These are phyloP conservation scores for Panurus biarmicus DNA, from an alignment of 2,113 vertebrate species.

Conservation along the genomic window DNA sequence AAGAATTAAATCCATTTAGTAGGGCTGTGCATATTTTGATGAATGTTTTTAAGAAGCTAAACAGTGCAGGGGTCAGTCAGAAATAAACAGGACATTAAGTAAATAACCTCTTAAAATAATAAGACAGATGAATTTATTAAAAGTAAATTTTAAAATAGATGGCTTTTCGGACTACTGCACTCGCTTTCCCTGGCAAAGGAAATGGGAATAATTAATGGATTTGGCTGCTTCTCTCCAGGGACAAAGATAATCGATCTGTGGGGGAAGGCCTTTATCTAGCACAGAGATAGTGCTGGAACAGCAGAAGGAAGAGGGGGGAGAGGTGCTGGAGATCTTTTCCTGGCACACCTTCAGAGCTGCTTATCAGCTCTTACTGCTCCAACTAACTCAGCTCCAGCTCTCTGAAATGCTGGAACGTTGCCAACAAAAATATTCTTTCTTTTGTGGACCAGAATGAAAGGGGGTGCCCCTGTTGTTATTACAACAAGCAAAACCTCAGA, in stretches of 20 bases:
- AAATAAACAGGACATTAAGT: conserved; percentile 7
- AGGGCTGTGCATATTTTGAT: neutral
- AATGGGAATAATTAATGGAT: conserved; percentile 43
- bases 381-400: neutral
- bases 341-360: conserved; percentile 25
- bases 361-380: neutral
- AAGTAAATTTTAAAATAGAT: neutral
- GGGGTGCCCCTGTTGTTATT: neutral
- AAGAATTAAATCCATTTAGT: neutral
- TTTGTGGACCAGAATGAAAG: neutral
- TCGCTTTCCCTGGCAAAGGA: conserved; percentile 3
- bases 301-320: neutral
- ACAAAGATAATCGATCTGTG: conserved; percentile 9
- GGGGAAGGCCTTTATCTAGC: conserved; percentile 8
- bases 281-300: neutral
- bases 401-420: neutral
- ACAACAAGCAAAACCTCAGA: neutral
- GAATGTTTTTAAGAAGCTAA: neutral
- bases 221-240: conserved; percentile 4
- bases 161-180: neutral
- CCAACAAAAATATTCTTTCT: neutral
- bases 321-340: neutral
- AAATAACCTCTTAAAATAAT: conserved; percentile 45
- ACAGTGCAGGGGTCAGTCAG: neutral
- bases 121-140: neutral